Conservation (phyloP, 1,140 invertebrate species). For the Cydia amplana region DNA sequence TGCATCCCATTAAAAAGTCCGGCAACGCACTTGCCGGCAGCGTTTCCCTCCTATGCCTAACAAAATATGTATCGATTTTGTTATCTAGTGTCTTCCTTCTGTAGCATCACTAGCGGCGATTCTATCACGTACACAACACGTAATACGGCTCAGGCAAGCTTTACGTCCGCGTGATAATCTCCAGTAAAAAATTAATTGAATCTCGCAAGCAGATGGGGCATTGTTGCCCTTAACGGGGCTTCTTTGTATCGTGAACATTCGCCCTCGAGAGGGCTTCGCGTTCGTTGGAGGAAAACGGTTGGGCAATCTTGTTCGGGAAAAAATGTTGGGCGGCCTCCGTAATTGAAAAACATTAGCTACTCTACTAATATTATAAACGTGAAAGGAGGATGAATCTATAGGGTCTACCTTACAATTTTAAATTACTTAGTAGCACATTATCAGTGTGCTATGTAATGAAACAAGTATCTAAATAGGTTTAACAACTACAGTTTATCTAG, state of each 20-base stretch:
- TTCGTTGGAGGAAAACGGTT: conserved; percentile 37
- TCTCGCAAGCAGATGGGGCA: conserved; percentile 70
- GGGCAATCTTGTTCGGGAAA: conserved; percentile 14
- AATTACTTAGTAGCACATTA: too few species aligned
- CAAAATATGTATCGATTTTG: too few species aligned
- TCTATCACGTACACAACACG: conserved; percentile 41
- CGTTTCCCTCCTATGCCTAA: too few species aligned
- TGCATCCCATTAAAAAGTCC: too few species aligned
- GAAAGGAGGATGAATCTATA: too few species aligned
- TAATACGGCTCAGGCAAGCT: conserved; percentile 51
- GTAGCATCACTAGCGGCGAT: conserved; percentile 23
- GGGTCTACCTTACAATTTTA: too few species aligned
- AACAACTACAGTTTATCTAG: too few species aligned
- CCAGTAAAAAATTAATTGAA: conserved; percentile 80
- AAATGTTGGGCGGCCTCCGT: conserved; percentile 34
- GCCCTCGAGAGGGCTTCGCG: conserved; percentile 36
- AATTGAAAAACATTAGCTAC: conserved; percentile 38
- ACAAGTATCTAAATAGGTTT: too few species aligned
- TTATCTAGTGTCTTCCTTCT: too few species aligned
- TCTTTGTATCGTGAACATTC: conserved; percentile 42
- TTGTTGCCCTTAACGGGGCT: conserved; percentile 44
- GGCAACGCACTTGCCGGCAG: too few species aligned
- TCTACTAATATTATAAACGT: too few species aligned
- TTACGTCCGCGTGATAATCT: conserved; percentile 78
- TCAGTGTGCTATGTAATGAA: too few species aligned